These are phyloP conservation scores for Plusia festucae DNA, from an alignment of 2,888 invertebrate genomes.

Conservation along the genomic window DNA sequence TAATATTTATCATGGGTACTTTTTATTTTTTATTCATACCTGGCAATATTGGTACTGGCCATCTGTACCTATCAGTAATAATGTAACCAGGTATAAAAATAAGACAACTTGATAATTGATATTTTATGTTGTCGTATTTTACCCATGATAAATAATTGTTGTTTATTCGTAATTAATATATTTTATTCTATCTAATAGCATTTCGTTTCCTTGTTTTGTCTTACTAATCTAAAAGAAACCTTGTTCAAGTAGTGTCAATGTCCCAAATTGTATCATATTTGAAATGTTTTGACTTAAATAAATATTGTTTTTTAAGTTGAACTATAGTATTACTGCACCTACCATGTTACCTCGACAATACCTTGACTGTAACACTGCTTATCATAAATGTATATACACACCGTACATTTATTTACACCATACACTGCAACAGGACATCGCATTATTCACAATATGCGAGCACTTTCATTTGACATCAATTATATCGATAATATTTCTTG, in stretches of 20 bases:
- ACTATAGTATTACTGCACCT: neutral
- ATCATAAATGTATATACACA: conserved; percentile 22
- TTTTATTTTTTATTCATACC: neutral
- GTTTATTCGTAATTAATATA: neutral
- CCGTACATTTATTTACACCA: conserved; percentile 32
- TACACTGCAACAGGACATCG: conserved; percentile 1
- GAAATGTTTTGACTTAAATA: neutral
- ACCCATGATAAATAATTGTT: neutral
- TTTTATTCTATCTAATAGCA: neutral
- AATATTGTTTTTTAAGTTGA: neutral
- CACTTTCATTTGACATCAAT: neutral
- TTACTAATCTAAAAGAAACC: neutral
- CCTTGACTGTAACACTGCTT: conserved; percentile 1
- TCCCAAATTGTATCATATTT: neutral
- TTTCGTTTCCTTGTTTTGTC: neutral
- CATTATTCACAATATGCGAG: conserved; percentile 20
- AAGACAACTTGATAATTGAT: neutral
- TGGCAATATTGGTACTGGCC: neutral
- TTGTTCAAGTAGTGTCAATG: too few relatives aligned
- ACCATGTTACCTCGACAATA: neutral
- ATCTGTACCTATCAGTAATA: neutral
- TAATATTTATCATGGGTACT: neutral
- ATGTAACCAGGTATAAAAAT: neutral
- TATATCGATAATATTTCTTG: conserved; percentile 16
- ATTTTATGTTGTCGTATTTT: neutral